These are phyloP conservation scores for Agonopterix subpropinquella DNA, from an alignment of 2,888 invertebrate species.

Conservation along the genomic window DNA sequence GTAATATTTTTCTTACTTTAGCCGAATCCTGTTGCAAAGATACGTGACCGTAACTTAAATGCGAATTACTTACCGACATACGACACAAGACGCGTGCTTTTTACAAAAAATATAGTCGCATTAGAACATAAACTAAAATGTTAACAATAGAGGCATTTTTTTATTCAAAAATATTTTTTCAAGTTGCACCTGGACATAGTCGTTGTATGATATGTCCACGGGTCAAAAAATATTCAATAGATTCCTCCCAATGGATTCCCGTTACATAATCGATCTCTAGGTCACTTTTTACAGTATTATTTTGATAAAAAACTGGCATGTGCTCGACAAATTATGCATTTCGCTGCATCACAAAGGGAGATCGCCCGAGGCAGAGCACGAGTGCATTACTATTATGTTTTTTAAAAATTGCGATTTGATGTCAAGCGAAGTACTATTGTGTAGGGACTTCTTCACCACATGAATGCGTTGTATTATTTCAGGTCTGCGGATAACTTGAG, in stretches of 20 bases:
- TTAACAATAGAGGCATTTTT: constrained; percentile 23
- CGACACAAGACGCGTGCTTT: background rate
- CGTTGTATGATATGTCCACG: constrained; percentile 50
- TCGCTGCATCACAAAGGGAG: constrained; percentile 60
- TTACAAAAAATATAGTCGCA: background rate
- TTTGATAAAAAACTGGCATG: constrained; percentile 53
- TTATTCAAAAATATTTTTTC: constrained; percentile 30
- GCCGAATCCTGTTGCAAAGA: no score
- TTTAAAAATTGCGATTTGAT: constrained; percentile 48
- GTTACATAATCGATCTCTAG: constrained; percentile 56
- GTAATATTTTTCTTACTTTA: no score
- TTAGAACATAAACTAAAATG: no score
- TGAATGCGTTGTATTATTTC: constrained; percentile 8
- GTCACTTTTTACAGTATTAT: constrained; percentile 55
- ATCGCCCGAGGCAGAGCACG: constrained; percentile 46
- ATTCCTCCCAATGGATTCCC: constrained; percentile 57
- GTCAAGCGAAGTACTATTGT: constrained; percentile 52
- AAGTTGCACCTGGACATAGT: constrained; percentile 59
- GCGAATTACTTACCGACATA: background rate
- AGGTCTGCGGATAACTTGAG: background rate
- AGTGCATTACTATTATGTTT: constrained; percentile 42
- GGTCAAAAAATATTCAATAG: constrained; percentile 66
- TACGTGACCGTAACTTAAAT: no score
- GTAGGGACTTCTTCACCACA: constrained; percentile 37
- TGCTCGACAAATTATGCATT: constrained; percentile 73